Evolutionary conservation across 2,113 vertebrate genomes (phyloP).

Genomic region (Xyliphius kryptos): DNA sequence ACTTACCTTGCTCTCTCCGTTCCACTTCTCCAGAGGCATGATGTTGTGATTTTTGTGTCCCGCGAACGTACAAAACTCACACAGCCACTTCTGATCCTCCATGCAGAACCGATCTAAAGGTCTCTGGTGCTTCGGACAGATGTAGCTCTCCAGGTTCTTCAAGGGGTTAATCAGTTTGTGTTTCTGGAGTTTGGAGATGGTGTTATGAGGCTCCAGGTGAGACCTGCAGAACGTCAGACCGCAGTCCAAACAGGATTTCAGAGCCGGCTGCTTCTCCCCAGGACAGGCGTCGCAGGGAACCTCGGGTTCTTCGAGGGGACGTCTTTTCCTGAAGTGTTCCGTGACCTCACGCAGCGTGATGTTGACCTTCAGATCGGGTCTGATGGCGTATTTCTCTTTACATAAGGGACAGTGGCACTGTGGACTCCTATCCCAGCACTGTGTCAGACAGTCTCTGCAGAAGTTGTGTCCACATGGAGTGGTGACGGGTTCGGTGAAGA

Average conservation of each 20-base stretch:
- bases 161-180: neutral
- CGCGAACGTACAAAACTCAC: no score
- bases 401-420: slow-evolving; percentile 15
- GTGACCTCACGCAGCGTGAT: slow-evolving; percentile 41
- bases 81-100: neutral
- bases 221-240: neutral
- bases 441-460: slow-evolving; percentile 18
- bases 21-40: no score
- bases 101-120: neutral
- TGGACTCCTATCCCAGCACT: neutral
- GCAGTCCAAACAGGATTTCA: neutral
- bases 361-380: slow-evolving; percentile 36
- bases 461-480: slow-evolving; percentile 33
- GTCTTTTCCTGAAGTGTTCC: slow-evolving; percentile 38
- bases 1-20: no score
- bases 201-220: neutral
- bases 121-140: neutral
- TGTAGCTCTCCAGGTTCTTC: neutral
- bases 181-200: neutral
- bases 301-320: neutral
- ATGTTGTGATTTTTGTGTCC: no score
- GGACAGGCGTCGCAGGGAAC: neutral
- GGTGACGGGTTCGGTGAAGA: slow-evolving; percentile 21
- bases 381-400: slow-evolving; percentile 6
- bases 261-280: neutral